Base-by-base conservation (phyloP, 2,888 invertebrate genomes). In the Melanophora roralis region DNA sequence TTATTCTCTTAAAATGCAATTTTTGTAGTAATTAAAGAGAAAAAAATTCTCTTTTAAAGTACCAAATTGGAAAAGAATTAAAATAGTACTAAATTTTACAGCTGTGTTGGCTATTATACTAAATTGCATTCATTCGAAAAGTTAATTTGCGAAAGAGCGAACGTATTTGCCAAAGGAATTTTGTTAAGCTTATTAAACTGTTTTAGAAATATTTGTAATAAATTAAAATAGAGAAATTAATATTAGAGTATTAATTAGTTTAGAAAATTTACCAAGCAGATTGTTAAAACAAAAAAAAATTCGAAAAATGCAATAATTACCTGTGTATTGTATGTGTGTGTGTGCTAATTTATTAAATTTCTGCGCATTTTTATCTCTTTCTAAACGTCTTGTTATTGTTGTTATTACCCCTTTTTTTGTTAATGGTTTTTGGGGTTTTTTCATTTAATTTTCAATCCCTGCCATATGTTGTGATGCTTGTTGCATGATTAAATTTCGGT, bases 81-180 rank as follows among this genome's bases (percentile, higher is more conserved):
- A 8, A 76, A 71, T 47, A 59, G 49, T 80, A 59, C 73, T 6
- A 0, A 40, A 51, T 23, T 34, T 1, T 64, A 38, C 76, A 80
- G 38, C 80, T 38, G 16, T 72, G 75, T 7, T 16, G 3, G 45
- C 57, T 55, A 19, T 45, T n/a, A 9, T 60, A 76, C 38, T 36
- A 65, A 75, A 62, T 59, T 75, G 69, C 60, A 78, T 68, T 81
- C 78, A 81, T 82, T 82, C 71, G 67, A 9, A 59, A 71, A 77
- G 65, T 76, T 47, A 47, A 49, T 53, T 78, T 77, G 36, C 45
- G 36, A 21, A 19, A 23, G 80, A 59, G 59, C 43, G 38, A 73
- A 73, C 47, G 81, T 69, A 11, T 12, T 8, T n/a, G 49, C 11
- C 19, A 55, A 51, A 27, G 6, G 7, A 64, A 32, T 49, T 57